Conservation (phyloP, 2,888 invertebrate genomes). For the Pristionchus mayeri region DNA sequence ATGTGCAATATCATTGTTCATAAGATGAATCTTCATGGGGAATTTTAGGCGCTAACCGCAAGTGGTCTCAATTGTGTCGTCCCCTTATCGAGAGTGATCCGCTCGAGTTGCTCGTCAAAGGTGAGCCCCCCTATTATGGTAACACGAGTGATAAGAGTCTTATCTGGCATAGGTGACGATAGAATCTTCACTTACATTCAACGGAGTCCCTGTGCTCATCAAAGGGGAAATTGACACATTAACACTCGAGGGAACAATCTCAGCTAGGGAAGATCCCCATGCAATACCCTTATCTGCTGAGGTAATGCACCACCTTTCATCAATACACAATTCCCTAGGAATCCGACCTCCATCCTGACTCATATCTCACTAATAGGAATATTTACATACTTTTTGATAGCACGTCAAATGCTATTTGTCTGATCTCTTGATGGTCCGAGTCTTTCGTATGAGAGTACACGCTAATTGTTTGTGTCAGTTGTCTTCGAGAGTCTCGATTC, state of each 20-base stretch:
- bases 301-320: neutral
- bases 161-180: neutral
- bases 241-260: neutral
- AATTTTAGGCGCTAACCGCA: neutral
- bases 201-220: neutral
- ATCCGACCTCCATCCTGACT: neutral
- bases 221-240: slow-evolving; percentile 4
- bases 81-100: neutral
- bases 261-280: neutral
- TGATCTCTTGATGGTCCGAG: neutral
- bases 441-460: neutral
- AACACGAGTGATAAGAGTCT: neutral
- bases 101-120: neutral
- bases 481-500: neutral
- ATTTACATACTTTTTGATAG: too few relatives aligned
- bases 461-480: too few relatives aligned
- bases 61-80: neutral
- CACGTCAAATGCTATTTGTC: neutral
- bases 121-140: neutral
- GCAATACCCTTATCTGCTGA: neutral
- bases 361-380: too few relatives aligned
- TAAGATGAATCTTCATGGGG: too few relatives aligned
- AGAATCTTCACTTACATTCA: neutral
- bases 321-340: neutral
- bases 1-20: too few relatives aligned